A percentile compares a stretch with the other conserved stretches of the same genome.
phyloP scores from a whole-genome alignment of 1,140 invertebrate species.

The Sycophaga agraensis region DNA sequence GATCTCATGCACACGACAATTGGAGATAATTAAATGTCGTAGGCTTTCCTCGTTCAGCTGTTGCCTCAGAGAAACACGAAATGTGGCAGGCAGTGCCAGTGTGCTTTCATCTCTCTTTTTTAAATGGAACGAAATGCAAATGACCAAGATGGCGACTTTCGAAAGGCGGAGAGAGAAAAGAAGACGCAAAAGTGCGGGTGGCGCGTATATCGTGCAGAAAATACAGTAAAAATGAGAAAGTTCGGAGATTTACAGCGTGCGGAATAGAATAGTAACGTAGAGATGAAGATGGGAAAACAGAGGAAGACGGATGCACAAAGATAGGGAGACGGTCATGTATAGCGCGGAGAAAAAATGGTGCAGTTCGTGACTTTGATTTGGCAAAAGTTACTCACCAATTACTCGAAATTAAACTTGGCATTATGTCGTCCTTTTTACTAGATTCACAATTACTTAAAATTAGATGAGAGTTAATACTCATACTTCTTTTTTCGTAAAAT shows the following conservation, averaged over 20 bases:
- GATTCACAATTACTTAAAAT: slow-evolving; percentile 57
- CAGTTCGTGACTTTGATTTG: neutral
- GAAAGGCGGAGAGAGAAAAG: slow-evolving; percentile 32
- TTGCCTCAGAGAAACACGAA: no score
- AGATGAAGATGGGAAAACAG: neutral
- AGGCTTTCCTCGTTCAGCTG: no score
- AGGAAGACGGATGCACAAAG: neutral
- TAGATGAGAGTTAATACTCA: slow-evolving; percentile 56
- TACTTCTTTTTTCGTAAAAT: slow-evolving; percentile 55
- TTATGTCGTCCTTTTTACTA: slow-evolving; percentile 55
- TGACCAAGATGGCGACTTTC: slow-evolving; percentile 21
- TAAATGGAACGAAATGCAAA: slow-evolving; percentile 6
- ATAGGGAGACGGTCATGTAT: neutral
- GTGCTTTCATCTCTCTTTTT: no score
- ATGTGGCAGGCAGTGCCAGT: no score
- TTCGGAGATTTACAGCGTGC: no score
- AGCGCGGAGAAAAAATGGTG: neutral
- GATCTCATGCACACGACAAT: no score
- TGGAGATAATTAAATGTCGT: no score
- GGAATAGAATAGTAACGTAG: no score
- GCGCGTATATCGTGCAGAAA: neutral
- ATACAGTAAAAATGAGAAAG: no score
- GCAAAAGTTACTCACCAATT: slow-evolving; percentile 51
- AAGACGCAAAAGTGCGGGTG: slow-evolving; percentile 29
- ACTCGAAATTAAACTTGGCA: slow-evolving; percentile 58